Percentiles rank a stretch among this genome's conserved stretches.
Conservation (phyloP, 2,888 invertebrate genomes). For the Achlya flavicornis region DNA sequence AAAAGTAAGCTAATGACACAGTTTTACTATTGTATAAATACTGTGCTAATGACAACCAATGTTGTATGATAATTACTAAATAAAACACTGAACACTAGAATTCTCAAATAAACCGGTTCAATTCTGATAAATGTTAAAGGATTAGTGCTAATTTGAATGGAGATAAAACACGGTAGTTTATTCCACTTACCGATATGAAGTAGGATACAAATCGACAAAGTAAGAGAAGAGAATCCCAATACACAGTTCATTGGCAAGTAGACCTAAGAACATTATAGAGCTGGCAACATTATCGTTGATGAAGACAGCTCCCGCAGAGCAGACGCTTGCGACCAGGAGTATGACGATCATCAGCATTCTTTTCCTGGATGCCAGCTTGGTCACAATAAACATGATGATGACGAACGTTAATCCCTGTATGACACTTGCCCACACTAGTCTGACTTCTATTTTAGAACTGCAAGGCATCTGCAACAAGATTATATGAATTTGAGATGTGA, state of each 20-base stretch:
- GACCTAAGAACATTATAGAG: constrained; percentile 40
- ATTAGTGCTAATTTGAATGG: too few species aligned
- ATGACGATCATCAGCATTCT: constrained; percentile 36
- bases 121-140: too few species aligned
- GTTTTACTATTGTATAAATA: too few species aligned
- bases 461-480: constrained; percentile 24
- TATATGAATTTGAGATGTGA: too few species aligned
- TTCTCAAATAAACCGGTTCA: too few species aligned
- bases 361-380: constrained; percentile 37
- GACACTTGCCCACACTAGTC: constrained; percentile 28
- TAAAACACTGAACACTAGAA: too few species aligned
- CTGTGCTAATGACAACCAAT: too few species aligned
- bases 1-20: too few species aligned
- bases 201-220: constrained; percentile 27
- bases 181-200: constrained; percentile 11
- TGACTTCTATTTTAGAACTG: constrained; percentile 23
- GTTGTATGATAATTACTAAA: too few species aligned
- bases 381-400: constrained; percentile 33
- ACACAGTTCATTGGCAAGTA: constrained; percentile 41
- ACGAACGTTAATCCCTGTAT: constrained; percentile 31
- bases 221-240: constrained; percentile 40
- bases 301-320: constrained; percentile 33
- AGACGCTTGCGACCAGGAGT: constrained; percentile 27
- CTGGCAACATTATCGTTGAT: constrained; percentile 34
- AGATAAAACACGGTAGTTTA: not conserved